Base-by-base conservation (phyloP, 2,797 vertebrate genomes). In the Vultur gryphus region DNA sequence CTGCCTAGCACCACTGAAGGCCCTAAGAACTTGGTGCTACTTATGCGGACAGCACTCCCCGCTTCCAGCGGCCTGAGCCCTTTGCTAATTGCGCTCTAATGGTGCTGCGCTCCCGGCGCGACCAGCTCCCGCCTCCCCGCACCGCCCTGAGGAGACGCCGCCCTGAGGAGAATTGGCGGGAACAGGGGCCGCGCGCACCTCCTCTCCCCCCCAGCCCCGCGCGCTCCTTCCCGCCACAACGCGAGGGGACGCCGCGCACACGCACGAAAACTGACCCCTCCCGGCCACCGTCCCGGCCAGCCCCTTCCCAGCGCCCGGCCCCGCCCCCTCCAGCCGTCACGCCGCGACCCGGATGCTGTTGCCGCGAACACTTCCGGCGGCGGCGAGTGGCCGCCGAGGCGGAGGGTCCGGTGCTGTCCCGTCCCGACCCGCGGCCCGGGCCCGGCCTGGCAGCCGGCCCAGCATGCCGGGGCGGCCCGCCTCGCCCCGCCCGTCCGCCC, bases 391-490 rank as follows among this genome's bases (percentile, higher is more conserved):
- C 31, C 9, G 39, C 16, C 2, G 20, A 28, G 62, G 55, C 14
- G 52, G 4, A 2, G 71, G 23, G 7, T 12, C 23, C 19, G 65
- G 65, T 9, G 81, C 8, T 62, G 37, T 25, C 51, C 35, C 29
- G n/a, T 25, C 31, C 70, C 29, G 43, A 33, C 28, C 17, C 4
- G 43, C 35, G 19, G 61, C 25, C 20, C 48, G 37, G 69, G 65
- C 24, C 72, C 25, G 75, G 43, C 79, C 87, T 26, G 49, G 87
- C 51, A 49, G 81, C 73, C 37, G 55, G 69, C 97, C 75, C 97
- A 96, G 97, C 93, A 98, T 98, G 98, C 95, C 93, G 94, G 95
- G 90, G 85, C 89, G 78, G 67, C 62, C 75, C 65, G 37, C 13
- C 8, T 35, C 61, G 62, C 41, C 11, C 6, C 5, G 46, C 51